phyloP scores from a whole-genome alignment of 1,140 invertebrate species.

The Conus ventricosus region DNA sequence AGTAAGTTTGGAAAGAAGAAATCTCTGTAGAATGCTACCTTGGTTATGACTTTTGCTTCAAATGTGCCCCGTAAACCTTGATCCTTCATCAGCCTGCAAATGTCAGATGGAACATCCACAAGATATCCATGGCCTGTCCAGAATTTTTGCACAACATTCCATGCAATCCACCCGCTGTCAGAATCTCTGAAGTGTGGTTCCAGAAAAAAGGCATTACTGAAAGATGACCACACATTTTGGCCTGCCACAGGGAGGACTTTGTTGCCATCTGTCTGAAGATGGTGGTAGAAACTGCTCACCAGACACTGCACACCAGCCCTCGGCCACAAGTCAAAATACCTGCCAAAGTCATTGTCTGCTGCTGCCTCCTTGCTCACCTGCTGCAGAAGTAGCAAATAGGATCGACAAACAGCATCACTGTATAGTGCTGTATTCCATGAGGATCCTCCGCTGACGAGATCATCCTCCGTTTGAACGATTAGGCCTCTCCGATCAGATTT shows the following conservation, averaged over 20 bases:
- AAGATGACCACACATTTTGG: not conserved
- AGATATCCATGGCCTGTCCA: conserved; percentile 25
- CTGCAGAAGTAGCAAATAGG: conserved; percentile 28
- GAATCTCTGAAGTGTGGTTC: conserved; percentile 24
- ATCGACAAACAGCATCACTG: conserved; percentile 20
- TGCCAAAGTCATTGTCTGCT: not conserved
- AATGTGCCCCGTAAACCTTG: not conserved
- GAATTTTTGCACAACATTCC: conserved; percentile 25
- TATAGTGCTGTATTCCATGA: conserved; percentile 59
- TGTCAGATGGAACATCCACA: conserved; percentile 27
- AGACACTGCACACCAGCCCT: not conserved
- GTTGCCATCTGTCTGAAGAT: not conserved
- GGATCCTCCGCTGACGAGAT: conserved; percentile 36
- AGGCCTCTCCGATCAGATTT: conserved; percentile 51
- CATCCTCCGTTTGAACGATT: conserved; percentile 43
- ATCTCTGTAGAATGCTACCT: conserved; percentile 22
- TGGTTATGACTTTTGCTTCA: not conserved
- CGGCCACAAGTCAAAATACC: conserved; percentile 36
- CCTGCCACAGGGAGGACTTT: conserved; percentile 2
- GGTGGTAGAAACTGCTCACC: conserved; percentile 22
- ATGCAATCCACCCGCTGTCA: conserved; percentile 21
- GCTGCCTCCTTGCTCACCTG: not conserved
- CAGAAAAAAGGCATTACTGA: conserved; percentile 13
- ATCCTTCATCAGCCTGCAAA: not conserved
- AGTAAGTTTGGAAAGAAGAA: conserved; percentile 33